phyloP scores from a whole-genome alignment of 2,113 vertebrate species.

The Clarias macrocephalus region DNA sequence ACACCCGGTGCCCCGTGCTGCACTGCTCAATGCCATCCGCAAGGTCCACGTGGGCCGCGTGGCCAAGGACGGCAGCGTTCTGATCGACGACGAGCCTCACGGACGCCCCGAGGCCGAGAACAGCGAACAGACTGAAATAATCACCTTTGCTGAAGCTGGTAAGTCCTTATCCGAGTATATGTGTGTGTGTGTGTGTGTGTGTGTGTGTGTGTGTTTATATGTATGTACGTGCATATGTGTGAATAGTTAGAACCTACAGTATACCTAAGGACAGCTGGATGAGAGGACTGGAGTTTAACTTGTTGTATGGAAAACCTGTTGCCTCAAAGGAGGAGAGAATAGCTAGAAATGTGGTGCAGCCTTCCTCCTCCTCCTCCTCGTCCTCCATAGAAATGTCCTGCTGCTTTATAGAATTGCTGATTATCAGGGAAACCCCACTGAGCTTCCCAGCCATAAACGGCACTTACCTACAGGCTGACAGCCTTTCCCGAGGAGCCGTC shows the following conservation, averaged over 20 bases:
- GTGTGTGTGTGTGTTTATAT: not conserved
- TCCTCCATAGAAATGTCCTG: conserved; percentile 58
- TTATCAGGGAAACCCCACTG: conserved; percentile 62
- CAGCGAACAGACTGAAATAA: conserved; percentile 85
- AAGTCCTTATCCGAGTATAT: conserved; percentile 43
- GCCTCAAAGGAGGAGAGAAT: conserved; percentile 28
- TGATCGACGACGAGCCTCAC: conserved; percentile 84
- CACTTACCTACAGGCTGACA: conserved; percentile 45
- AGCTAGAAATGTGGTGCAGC: conserved; percentile 21
- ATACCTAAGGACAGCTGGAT: not conserved
- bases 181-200: conserved; percentile 2
- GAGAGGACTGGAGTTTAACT: not conserved
- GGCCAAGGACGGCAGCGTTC: conserved; percentile 86
- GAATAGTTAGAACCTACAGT: not conserved
- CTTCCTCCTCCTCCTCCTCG: conserved; percentile 25
- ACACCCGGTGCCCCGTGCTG: conserved; percentile 89
- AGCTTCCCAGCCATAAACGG: conserved; percentile 44
- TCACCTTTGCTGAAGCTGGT: conserved; percentile 89
- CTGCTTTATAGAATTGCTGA: conserved; percentile 65
- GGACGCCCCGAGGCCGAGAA: conserved; percentile 61
- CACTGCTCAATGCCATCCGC: conserved; percentile 91
- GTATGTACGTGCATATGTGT: not conserved
- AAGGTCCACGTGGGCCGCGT: conserved; percentile 93
- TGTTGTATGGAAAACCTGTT: conserved; percentile 45
- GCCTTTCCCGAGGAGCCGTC: conserved; percentile 44